Evolutionary conservation across 2,888 invertebrate genomes (phyloP).

Genomic region (Uropetala carovei): DNA sequence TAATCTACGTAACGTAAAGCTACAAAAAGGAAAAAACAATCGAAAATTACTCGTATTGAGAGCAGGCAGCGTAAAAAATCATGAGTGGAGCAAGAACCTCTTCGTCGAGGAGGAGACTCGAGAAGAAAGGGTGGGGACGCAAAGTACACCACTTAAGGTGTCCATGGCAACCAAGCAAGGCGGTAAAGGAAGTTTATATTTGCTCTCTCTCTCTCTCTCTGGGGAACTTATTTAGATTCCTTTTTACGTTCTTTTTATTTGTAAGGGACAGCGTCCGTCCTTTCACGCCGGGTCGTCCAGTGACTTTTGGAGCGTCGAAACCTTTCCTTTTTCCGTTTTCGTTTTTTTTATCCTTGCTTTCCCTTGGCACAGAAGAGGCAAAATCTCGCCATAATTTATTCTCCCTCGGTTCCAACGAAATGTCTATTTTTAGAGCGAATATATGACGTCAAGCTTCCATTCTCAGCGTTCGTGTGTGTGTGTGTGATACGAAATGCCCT

Average conservation of each 20-base stretch:
- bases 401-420: background rate
- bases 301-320: background rate
- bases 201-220: background rate
- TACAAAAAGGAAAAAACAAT: too few species aligned
- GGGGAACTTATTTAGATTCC: background rate
- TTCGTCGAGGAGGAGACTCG: too few species aligned
- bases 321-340: background rate
- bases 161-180: background rate
- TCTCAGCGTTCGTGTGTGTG: background rate
- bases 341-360: too few species aligned
- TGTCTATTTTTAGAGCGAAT: background rate
- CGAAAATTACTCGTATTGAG: too few species aligned
- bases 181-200: background rate
- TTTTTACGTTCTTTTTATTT: background rate
- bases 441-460: constrained; percentile 1
- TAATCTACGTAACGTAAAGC: too few species aligned
- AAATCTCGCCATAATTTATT: background rate
- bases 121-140: background rate
- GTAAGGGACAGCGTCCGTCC: background rate
- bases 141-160: background rate
- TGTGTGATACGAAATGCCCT: background rate
- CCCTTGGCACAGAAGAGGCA: too few species aligned
- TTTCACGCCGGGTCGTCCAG: background rate
- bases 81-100: too few species aligned
- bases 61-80: too few species aligned